Evolutionary conservation across 2,797 vertebrate genomes (phyloP).

Genomic region (Cheirogaleus major): DNA sequence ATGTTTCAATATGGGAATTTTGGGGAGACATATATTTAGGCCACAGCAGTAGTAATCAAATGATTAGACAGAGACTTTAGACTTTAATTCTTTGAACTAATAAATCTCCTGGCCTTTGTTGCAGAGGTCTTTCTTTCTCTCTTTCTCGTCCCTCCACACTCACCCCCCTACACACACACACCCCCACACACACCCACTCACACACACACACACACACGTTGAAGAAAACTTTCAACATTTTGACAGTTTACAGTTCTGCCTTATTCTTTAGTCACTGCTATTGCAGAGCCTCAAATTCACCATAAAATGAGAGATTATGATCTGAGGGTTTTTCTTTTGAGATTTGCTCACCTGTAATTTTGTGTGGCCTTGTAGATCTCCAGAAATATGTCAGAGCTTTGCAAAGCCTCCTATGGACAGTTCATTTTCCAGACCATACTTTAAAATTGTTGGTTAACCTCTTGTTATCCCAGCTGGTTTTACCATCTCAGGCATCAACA

Average conservation of each 20-base stretch:
- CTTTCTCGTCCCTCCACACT: accelerated
- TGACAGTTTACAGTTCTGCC: not conserved
- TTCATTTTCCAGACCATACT: not conserved
- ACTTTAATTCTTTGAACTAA: not conserved
- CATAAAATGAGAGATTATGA: not conserved
- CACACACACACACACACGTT: not conserved
- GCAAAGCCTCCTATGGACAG: not conserved
- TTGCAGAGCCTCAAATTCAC: not conserved
- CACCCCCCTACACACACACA: accelerated
- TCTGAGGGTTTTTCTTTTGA: not conserved
- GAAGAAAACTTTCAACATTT: not conserved
- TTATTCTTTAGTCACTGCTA: not conserved
- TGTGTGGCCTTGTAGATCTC: not conserved
- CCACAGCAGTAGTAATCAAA: not conserved
- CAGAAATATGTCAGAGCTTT: not conserved
- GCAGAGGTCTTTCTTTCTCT: not conserved
- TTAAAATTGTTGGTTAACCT: not conserved
- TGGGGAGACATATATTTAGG: not conserved
- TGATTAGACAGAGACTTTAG: not conserved
- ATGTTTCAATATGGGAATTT: not conserved
- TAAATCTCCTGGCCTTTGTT: not conserved
- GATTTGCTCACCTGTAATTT: not conserved
- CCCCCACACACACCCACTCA: not conserved
- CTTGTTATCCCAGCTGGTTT: not conserved
- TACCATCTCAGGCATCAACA: not conserved